phyloP scores from a whole-genome alignment of 92 coral and sea anemone genomes.

The Muricea muricata region DNA sequence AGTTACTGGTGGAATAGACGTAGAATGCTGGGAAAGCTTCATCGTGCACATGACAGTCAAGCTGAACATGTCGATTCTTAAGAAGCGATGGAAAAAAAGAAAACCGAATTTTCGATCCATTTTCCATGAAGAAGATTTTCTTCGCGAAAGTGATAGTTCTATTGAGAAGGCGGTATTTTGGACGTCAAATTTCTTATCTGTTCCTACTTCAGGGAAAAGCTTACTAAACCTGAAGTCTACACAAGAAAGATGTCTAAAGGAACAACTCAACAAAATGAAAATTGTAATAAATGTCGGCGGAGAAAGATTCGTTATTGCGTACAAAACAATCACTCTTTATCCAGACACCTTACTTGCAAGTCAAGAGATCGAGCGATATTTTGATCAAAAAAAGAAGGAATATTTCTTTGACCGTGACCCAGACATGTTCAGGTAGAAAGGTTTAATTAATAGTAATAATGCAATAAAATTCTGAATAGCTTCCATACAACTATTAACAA shows the following conservation, averaged over 20 bases:
- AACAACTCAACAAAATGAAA: slow-evolving; percentile 9
- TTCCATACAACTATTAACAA: not conserved
- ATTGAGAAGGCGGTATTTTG: slow-evolving; percentile 40
- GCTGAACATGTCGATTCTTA: slow-evolving; percentile 21
- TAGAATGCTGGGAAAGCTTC: not conserved
- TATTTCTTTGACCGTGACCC: slow-evolving; percentile 88
- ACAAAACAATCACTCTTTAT: slow-evolving; percentile 43
- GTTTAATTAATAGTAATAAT: not conserved
- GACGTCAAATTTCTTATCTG: slow-evolving; percentile 37
- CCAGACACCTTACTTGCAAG: slow-evolving; percentile 80
- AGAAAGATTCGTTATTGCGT: slow-evolving; percentile 27
- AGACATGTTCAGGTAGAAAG: slow-evolving; percentile 64
- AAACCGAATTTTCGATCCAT: not conserved
- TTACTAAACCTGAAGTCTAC: slow-evolving; percentile 20
- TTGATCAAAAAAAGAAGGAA: slow-evolving; percentile 60
- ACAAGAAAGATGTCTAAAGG: slow-evolving; percentile 2
- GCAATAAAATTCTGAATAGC: not conserved
- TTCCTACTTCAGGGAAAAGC: slow-evolving; percentile 36
- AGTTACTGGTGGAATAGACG: not conserved
- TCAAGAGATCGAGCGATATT: slow-evolving; percentile 72
- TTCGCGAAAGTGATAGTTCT: slow-evolving; percentile 33
- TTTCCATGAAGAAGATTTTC: slow-evolving; percentile 16
- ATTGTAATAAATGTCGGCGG: slow-evolving; percentile 30
- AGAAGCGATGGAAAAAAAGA: not conserved
- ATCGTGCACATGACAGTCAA: not conserved